phyloP scores from a whole-genome alignment of 2,888 invertebrate species.

The Pogonocherus hispidulus region DNA sequence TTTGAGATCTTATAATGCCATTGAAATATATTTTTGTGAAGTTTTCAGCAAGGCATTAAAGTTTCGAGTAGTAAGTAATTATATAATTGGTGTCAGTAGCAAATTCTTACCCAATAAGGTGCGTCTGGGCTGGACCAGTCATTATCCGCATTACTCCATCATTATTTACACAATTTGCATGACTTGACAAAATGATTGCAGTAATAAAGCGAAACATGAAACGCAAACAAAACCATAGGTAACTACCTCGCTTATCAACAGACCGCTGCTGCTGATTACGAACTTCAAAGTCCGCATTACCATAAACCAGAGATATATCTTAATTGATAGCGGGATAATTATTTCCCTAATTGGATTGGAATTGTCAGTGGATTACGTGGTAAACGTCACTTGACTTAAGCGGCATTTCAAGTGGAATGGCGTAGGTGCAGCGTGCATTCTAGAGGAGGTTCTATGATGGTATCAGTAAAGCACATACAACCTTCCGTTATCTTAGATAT shows the following conservation, averaged over 20 bases:
- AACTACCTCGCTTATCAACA: slow-evolving; percentile 19
- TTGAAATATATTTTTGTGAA: no score
- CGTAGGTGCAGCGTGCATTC: slow-evolving; percentile 23
- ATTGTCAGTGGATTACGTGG: slow-evolving; percentile 28
- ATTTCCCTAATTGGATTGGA: slow-evolving; percentile 36
- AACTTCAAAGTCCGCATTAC: slow-evolving; percentile 13
- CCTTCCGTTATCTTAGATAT: slow-evolving; percentile 31
- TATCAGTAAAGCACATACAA: slow-evolving; percentile 28
- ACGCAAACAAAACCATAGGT: slow-evolving; percentile 15
- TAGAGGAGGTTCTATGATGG: slow-evolving; percentile 18
- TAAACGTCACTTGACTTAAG: slow-evolving; percentile 8
- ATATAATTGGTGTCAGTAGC: neutral
- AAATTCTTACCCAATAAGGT: slow-evolving; percentile 13
- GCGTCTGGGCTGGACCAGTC: neutral
- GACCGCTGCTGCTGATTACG: neutral
- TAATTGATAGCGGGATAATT: slow-evolving; percentile 28
- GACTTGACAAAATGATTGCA: slow-evolving; percentile 15
- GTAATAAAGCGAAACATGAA: neutral
- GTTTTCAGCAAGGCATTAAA: no score
- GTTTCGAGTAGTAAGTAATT: no score
- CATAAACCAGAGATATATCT: slow-evolving; percentile 34
- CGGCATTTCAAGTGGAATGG: slow-evolving; percentile 3
- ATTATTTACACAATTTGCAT: slow-evolving; percentile 20
- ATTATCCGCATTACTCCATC: slow-evolving; percentile 4
- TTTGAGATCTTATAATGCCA: no score